Conservation (phyloP, 2,113 vertebrate species). For the Lepisosteus osseus region DNA sequence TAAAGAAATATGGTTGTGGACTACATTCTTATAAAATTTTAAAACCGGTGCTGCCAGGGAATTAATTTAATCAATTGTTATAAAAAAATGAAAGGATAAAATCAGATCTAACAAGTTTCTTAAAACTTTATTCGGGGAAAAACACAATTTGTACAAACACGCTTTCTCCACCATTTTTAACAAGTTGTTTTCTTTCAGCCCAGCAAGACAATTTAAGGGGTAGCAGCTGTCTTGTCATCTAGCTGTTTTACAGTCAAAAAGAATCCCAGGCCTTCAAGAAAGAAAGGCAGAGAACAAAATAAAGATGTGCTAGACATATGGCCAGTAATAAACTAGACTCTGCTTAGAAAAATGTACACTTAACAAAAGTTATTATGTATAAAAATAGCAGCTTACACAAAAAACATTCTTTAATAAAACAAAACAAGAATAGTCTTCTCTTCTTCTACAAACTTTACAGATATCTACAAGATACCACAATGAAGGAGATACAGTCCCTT, state of each 20-base stretch:
- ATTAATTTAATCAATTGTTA: no score
- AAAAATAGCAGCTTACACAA: constrained; percentile 51
- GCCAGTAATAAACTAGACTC: neutral
- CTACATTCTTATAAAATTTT: no score
- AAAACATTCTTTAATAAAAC: constrained; percentile 24
- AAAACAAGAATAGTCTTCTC: constrained; percentile 6
- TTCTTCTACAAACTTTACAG: constrained; percentile 14
- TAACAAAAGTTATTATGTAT: constrained; percentile 16
- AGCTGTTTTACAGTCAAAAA: constrained; percentile 1
- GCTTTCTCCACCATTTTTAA: constrained; percentile 35
- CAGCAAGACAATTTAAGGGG: constrained; percentile 44
- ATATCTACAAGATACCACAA: neutral
- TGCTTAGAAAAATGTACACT: constrained; percentile 28
- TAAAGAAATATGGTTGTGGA: no score
- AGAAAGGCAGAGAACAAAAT: neutral
- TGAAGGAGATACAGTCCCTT: neutral
- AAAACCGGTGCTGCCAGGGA: no score
- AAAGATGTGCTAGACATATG: neutral
- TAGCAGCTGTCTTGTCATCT: constrained; percentile 18
- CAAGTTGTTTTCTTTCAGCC: constrained; percentile 30
- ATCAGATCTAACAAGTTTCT: constrained; percentile 29
- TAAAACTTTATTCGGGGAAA: constrained; percentile 68
- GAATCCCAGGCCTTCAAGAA: neutral
- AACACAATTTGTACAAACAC: constrained; percentile 42
- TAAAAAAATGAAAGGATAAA: neutral